A percentile compares a stretch with the other conserved stretches of the same genome.
These are phyloP conservation scores for Neostethus bicornis DNA, from an alignment of 2,797 vertebrate genomes.

Conservation along the genomic window DNA sequence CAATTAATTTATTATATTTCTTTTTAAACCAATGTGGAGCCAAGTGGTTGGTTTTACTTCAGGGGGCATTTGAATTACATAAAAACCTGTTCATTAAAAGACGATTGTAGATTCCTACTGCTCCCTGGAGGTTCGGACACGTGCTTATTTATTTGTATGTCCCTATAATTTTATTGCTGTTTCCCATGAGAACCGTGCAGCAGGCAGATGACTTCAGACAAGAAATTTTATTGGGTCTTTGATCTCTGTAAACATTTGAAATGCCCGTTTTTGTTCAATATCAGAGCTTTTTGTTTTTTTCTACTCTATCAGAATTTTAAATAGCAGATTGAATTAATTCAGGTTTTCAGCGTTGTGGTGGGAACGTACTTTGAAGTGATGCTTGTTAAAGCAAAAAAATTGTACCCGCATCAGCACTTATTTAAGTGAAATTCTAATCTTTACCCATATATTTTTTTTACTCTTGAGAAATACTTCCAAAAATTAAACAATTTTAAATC, in stretches of 20 bases:
- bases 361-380: not conserved
- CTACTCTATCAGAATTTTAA: not conserved
- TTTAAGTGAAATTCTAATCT: not conserved
- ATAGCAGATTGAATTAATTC: not conserved
- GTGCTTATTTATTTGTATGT: conserved; percentile 51
- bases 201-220: conserved; percentile 38
- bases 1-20: not conserved
- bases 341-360: conserved; percentile 7
- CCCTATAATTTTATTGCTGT: conserved; percentile 42
- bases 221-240: conserved; percentile 61
- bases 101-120: conserved; percentile 22
- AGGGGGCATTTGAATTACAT: conserved; percentile 40
- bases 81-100: conserved; percentile 51
- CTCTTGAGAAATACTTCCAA: not conserved
- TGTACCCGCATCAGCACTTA: too few relatives aligned
- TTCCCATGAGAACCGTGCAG: conserved; percentile 44
- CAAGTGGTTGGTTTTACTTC: conserved; percentile 16
- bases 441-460: not conserved
- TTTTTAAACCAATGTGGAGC: not conserved
- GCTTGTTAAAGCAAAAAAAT: too few relatives aligned
- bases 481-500: not conserved
- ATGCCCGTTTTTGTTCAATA: not conserved
- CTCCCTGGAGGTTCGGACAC: conserved; percentile 26
- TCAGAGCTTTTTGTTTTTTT: not conserved
- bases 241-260: conserved; percentile 17